phyloP scores from a whole-genome alignment of 1,140 invertebrate species.

The Phenacoccus solenopsis region DNA sequence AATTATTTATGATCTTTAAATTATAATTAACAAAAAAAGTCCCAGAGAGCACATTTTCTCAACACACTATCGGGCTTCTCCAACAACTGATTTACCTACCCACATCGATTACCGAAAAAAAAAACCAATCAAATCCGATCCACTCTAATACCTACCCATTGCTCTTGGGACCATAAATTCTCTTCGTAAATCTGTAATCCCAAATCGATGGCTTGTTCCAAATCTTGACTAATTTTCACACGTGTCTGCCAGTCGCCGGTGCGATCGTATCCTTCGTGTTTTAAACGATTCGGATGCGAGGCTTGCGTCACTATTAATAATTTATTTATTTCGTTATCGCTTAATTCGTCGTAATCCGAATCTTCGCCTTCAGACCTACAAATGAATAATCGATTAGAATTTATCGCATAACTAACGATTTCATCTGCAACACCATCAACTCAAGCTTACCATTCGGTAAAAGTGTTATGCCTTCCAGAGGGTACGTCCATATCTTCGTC shows the following conservation, averaged over 20 bases:
- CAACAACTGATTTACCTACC: too few species aligned
- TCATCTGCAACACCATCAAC: background rate
- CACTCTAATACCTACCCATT: background rate
- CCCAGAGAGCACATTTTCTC: too few species aligned
- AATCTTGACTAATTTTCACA: conserved; percentile 84
- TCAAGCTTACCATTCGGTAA: conserved; percentile 48
- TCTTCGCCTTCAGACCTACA: conserved; percentile 53
- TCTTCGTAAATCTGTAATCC: conserved; percentile 90
- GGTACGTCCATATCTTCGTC: conserved; percentile 83
- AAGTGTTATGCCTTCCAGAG: conserved; percentile 65
- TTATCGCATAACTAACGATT: conserved; percentile 26
- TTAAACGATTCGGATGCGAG: conserved; percentile 41
- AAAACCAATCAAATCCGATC: too few species aligned
- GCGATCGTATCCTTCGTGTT: conserved; percentile 80
- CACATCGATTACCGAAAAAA: too few species aligned
- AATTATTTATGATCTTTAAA: too few species aligned
- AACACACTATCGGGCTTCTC: too few species aligned
- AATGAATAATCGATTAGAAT: conserved; percentile 28
- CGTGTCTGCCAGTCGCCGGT: conserved; percentile 71
- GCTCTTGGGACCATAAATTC: conserved; percentile 37
- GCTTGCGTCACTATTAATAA: conserved; percentile 90
- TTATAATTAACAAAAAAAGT: too few species aligned
- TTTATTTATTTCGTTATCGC: conserved; percentile 87
- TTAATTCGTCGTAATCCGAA: conserved; percentile 75
- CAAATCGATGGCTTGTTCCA: conserved; percentile 88